A percentile compares a stretch with the other conserved stretches of the same genome.
phyloP scores from a whole-genome alignment of 2,113 vertebrate species.

The Plecotus auritus region DNA sequence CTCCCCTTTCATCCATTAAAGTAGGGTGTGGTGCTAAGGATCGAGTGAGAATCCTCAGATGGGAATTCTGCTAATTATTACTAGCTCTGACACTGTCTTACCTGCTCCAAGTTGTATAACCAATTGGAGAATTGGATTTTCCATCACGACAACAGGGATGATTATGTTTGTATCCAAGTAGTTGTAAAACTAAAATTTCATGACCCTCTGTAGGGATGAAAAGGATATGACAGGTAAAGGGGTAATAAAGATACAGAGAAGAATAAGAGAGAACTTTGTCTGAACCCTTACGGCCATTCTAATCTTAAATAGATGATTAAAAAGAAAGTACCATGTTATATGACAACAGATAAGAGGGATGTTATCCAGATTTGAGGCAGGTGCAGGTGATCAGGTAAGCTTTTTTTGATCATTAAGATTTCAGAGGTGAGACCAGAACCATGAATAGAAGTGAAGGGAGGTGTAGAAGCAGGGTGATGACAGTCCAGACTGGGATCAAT shows the following conservation, averaged over 20 bases:
- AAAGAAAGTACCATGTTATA: neutral
- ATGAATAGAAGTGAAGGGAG: neutral
- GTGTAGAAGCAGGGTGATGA: neutral
- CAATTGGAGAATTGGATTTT: neutral
- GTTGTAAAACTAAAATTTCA: neutral
- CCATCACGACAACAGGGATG: neutral
- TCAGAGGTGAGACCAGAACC: neutral
- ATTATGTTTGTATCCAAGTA: neutral
- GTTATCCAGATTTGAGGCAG: neutral
- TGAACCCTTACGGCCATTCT: neutral
- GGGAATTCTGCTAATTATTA: constrained; percentile 20
- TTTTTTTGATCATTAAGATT: neutral
- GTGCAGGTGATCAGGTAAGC: neutral
- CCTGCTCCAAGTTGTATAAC: neutral
- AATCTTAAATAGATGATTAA: neutral
- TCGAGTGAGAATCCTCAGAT: neutral
- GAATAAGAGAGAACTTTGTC: neutral
- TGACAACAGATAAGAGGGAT: neutral
- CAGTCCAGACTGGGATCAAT: neutral
- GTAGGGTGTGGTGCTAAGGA: neutral
- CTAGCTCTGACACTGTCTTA: neutral
- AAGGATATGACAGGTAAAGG: neutral
- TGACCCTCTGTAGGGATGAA: neutral
- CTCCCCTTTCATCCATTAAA: neutral
- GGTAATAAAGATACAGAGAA: neutral